Evolutionary conservation across 1,140 invertebrate genomes (phyloP).

Genomic region (Microplitis demolitor): DNA sequence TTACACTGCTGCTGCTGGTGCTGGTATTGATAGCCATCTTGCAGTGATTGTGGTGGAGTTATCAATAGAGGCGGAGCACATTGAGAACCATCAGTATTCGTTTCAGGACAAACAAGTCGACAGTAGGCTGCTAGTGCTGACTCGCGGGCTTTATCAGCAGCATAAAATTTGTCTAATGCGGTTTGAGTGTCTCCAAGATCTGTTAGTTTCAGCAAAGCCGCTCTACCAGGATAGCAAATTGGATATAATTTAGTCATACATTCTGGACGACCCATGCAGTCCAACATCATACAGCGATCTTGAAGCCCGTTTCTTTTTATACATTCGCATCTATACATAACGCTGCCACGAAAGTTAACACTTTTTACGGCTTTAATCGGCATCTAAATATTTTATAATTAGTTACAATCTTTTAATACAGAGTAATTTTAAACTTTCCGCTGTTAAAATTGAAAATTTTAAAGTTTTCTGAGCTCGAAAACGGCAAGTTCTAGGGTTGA

Average conservation of each 20-base stretch:
- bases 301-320: constrained; percentile 78
- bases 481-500: background rate
- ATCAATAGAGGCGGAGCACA: background rate
- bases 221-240: constrained; percentile 66
- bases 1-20: background rate
- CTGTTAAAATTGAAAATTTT: too few species aligned
- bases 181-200: constrained; percentile 44
- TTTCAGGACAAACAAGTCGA: constrained; percentile 36
- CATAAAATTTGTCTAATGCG: constrained; percentile 46
- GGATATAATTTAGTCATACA: constrained; percentile 72
- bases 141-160: constrained; percentile 43
- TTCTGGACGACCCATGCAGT: constrained; percentile 71
- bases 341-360: constrained; percentile 70
- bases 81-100: constrained; percentile 1
- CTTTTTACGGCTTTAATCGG: constrained; percentile 61
- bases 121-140: constrained; percentile 46
- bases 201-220: constrained; percentile 49
- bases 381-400: constrained; percentile 19
- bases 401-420: too few species aligned
- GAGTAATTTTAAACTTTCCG: too few species aligned
- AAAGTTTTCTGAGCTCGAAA: too few species aligned
- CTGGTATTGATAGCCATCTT: background rate
- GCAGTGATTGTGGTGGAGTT: constrained; percentile 4
- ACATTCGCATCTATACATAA: constrained; percentile 74
- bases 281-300: constrained; percentile 71